Evolutionary conservation across 2,888 invertebrate species (phyloP), one percentile per base, ranked within the genome.

Genomic region (Trichacis sp.): DNA sequence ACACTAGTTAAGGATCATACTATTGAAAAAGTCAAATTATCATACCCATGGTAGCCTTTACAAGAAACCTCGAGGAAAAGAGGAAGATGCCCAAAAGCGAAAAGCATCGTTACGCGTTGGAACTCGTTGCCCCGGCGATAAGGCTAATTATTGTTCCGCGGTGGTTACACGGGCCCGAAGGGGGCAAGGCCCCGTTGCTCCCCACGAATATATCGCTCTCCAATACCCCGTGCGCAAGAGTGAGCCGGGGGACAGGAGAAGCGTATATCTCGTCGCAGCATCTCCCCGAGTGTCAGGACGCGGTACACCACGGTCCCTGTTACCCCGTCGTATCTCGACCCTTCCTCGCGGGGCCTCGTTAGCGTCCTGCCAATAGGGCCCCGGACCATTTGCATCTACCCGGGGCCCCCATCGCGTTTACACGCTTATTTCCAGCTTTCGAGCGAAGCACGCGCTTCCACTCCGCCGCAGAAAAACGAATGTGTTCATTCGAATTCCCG

Each of bases 281-380:
- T 82, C 83, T 81, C 48, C 66, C 71, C 72, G 77, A 76, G 75
- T 78, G 81, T 78, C 80, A 76, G 77, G 64, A 56, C 71, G 72
- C 75, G 63, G 64, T 78, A 75, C 73, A 70, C 73, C 70, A 78
- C 76, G 68, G 63, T 70, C 48, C 64, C 64, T 60, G 73, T 55
- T 69, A 24, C 8, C 19, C 33, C 48, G 69, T 71, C 68, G 69
- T 74, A 73, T 70, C 76, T 72, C 54, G 63, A 42, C 69, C 47
- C 57, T 54, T 60, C 64, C 43, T 57, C 63, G 56, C 56, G 56
- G 70, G 54, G 69, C 70, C 81, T 81, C 78, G 80, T 80, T 81
- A 81, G 80, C 70, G 75, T 73, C 54, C 76, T 77, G 78, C 78
- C 81, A 77, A 80, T 80, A 74, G 72, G 65, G 40, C 69, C 70